Evolutionary conservation across 2,888 invertebrate species (phyloP).

Genomic region (Galerucella calmariensis): DNA sequence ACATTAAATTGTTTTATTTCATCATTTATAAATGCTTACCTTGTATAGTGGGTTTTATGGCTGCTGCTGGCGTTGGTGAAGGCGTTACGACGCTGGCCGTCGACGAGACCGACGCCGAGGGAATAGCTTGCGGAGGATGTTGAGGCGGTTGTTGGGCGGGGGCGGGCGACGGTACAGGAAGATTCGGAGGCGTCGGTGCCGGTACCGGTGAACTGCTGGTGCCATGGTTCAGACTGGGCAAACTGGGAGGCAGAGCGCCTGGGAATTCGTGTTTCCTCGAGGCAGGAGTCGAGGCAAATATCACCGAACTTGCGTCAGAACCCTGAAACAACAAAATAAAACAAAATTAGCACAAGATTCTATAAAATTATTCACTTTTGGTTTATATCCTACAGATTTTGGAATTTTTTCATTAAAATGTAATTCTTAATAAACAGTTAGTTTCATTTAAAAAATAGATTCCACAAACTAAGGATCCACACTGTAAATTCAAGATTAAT

Average conservation of each 20-base stretch:
- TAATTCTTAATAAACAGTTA: no score
- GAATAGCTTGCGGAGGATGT: slow-evolving; percentile 67
- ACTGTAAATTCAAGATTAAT: no score
- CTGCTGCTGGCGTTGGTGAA: slow-evolving; percentile 35
- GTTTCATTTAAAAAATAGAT: no score
- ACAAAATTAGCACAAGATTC: neutral
- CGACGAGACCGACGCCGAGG: slow-evolving; percentile 55
- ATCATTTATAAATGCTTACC: slow-evolving; percentile 37
- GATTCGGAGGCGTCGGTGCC: slow-evolving; percentile 70
- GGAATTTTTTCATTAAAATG: no score
- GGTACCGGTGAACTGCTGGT: slow-evolving; percentile 71
- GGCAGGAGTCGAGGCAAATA: slow-evolving; percentile 70
- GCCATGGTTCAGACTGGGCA: slow-evolving; percentile 71
- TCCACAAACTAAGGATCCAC: no score
- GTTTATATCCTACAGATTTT: no score
- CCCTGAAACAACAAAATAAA: slow-evolving; percentile 68
- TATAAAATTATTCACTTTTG: neutral
- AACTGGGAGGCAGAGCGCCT: slow-evolving; percentile 67
- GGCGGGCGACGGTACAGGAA: slow-evolving; percentile 73
- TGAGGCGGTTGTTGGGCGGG: slow-evolving; percentile 79
- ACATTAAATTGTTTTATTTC: no score
- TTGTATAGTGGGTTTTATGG: slow-evolving; percentile 42
- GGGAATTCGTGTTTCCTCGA: slow-evolving; percentile 75
- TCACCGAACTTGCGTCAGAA: slow-evolving; percentile 78
- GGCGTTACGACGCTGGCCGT: slow-evolving; percentile 50